Conservation (phyloP, 2,888 invertebrate species). For the Diplazon laetatorius region DNA sequence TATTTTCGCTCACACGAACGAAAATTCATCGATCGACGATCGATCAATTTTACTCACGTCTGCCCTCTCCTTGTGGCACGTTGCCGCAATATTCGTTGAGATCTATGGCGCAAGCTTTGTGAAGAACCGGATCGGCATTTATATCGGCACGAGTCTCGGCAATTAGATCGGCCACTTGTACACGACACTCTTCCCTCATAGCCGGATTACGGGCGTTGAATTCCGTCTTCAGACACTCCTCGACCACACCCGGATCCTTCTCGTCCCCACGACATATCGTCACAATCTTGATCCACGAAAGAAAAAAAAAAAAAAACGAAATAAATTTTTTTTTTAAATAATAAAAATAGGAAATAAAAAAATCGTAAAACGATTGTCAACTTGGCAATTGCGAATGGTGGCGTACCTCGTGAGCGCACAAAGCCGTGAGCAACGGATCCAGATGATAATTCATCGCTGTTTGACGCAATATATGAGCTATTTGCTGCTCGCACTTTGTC, state of each 20-base stretch:
- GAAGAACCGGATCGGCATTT: constrained; percentile 95
- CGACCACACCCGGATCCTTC: constrained; percentile 85
- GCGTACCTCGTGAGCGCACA: constrained; percentile 88
- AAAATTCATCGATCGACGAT: too few species aligned
- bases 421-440: constrained; percentile 92
- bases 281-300: too few species aligned
- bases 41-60: too few species aligned
- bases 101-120: constrained; percentile 94
- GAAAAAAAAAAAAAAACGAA: constrained; percentile 6
- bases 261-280: constrained; percentile 84
- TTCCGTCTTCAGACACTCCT: constrained; percentile 93
- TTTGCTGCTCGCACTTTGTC: constrained; percentile 91
- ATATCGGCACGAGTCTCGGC: constrained; percentile 96
- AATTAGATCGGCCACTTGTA: constrained; percentile 94
- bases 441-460: constrained; percentile 95
- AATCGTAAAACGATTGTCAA: background rate
- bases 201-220: constrained; percentile 88
- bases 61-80: constrained; percentile 93
- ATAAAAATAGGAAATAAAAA: too few species aligned
- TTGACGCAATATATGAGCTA: constrained; percentile 92
- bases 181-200: constrained; percentile 89
- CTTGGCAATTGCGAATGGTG: background rate
- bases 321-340: background rate
- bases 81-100: constrained; percentile 90
- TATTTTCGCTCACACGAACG: too few species aligned